These are phyloP conservation scores for Laupala kohalensis DNA, from an alignment of 1,140 invertebrate genomes.

Conservation along the genomic window DNA sequence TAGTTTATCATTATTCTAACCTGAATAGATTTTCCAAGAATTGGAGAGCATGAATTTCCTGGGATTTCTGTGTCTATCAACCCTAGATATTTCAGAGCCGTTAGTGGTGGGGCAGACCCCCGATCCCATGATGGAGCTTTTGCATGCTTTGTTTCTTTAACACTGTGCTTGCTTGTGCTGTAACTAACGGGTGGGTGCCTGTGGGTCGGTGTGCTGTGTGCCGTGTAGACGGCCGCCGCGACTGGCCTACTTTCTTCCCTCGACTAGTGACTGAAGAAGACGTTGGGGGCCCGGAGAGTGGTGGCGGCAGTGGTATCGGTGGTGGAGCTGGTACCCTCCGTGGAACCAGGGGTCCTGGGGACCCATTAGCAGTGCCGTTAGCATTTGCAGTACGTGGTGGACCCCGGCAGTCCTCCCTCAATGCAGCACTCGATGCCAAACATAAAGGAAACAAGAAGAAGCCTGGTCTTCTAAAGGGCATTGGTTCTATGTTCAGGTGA, in stretches of 20 bases:
- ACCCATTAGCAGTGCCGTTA: neutral
- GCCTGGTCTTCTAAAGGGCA: constrained; percentile 56
- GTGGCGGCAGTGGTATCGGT: neutral
- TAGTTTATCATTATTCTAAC: too few species aligned
- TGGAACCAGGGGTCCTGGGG: constrained; percentile 43
- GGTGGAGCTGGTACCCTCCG: constrained; percentile 25
- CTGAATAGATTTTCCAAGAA: too few species aligned
- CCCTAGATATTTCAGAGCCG: too few species aligned
- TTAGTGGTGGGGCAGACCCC: too few species aligned
- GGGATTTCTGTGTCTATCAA: too few species aligned
- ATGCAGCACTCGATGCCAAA: constrained; percentile 48
- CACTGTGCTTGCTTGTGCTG: neutral
- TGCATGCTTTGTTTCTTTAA: too few species aligned
- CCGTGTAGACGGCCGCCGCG: neutral
- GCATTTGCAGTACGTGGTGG: constrained; percentile 38
- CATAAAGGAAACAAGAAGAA: constrained; percentile 53
- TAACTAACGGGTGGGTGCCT: constrained; percentile 1
- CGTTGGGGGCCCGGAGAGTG: constrained; percentile 18
- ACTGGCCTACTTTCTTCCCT: neutral
- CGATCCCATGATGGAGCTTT: too few species aligned
- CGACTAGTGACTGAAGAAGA: constrained; percentile 28
- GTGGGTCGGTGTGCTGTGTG: neutral
- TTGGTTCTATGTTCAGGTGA: constrained; percentile 66
- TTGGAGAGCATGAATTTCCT: too few species aligned
- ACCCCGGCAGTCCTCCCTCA: constrained; percentile 50